Conservation (phyloP, 2,888 invertebrate species). For the Strigamia maritima region DNA sequence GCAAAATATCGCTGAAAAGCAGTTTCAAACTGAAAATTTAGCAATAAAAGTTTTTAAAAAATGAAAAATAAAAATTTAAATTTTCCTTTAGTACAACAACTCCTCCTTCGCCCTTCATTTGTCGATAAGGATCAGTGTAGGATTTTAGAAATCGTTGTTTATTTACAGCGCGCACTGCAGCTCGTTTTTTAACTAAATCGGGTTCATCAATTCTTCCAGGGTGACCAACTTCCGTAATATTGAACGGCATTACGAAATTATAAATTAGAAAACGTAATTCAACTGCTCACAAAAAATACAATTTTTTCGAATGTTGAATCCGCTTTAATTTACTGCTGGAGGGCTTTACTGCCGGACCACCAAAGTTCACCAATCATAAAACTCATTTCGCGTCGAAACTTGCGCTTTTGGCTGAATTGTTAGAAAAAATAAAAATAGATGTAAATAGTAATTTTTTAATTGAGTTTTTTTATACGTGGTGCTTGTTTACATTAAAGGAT, state of each 20-base stretch:
- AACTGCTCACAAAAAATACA: too few relatives aligned
- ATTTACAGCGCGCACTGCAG: conserved; percentile 60
- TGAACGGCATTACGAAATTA: not conserved
- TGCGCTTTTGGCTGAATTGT: too few relatives aligned
- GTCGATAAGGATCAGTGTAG: conserved; percentile 66
- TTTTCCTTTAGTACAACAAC: conserved; percentile 63
- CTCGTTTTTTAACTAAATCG: conserved; percentile 53
- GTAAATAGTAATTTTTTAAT: too few relatives aligned
- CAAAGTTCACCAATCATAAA: too few relatives aligned
- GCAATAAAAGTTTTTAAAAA: conserved; percentile 40
- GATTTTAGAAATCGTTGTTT: conserved; percentile 71
- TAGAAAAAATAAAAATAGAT: too few relatives aligned
- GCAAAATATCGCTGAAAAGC: conserved; percentile 70
- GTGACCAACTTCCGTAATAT: not conserved
- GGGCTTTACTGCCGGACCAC: too few relatives aligned
- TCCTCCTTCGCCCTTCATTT: conserved; percentile 65
- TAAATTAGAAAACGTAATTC: not conserved
- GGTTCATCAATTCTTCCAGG: not conserved
- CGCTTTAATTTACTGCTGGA: too few relatives aligned
- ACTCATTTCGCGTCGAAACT: too few relatives aligned
- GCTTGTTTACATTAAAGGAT: too few relatives aligned
- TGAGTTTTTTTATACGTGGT: too few relatives aligned
- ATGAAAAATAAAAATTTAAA: not conserved
- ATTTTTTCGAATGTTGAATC: too few relatives aligned
- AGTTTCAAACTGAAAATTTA: conserved; percentile 72